Conservation (phyloP, 2,797 vertebrate genomes). For the Holocentrus rufus region DNA sequence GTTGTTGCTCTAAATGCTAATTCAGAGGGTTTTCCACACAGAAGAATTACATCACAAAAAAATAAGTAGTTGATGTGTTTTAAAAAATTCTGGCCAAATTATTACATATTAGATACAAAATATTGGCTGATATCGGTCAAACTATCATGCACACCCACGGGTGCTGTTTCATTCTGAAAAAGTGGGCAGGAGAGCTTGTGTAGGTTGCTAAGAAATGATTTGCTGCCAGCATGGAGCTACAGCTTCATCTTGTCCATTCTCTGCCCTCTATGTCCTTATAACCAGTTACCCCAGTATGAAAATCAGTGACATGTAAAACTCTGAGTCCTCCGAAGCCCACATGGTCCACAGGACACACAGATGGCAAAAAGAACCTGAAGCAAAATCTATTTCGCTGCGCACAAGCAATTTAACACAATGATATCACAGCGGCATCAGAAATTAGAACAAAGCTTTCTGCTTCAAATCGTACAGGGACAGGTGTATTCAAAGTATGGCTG, state of each 20-base stretch:
- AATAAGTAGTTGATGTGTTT: no score
- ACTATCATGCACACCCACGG: no score
- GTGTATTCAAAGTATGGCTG: neutral
- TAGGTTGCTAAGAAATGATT: conserved; percentile 18
- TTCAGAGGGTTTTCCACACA: no score
- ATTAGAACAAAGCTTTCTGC: conserved; percentile 44
- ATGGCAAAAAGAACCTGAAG: conserved; percentile 67
- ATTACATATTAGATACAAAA: no score
- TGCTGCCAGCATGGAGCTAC: conserved; percentile 6
- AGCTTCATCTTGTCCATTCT: conserved; percentile 17
- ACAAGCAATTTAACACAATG: conserved; percentile 56
- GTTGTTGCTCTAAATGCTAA: no score
- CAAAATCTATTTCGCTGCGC: conserved; percentile 54
- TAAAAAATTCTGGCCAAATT: no score
- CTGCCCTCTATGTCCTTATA: conserved; percentile 15
- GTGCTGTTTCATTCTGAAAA: neutral
- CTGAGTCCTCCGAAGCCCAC: conserved; percentile 26
- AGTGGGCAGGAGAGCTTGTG: neutral
- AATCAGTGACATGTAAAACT: conserved; percentile 59
- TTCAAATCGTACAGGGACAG: conserved; percentile 12
- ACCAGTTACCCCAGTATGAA: conserved; percentile 38
- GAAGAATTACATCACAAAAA: no score
- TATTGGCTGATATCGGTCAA: no score
- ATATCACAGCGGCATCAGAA: neutral
- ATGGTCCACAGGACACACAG: conserved; percentile 57